Base-by-base conservation (phyloP, 2,113 vertebrate genomes). In the Hyla sarda region DNA sequence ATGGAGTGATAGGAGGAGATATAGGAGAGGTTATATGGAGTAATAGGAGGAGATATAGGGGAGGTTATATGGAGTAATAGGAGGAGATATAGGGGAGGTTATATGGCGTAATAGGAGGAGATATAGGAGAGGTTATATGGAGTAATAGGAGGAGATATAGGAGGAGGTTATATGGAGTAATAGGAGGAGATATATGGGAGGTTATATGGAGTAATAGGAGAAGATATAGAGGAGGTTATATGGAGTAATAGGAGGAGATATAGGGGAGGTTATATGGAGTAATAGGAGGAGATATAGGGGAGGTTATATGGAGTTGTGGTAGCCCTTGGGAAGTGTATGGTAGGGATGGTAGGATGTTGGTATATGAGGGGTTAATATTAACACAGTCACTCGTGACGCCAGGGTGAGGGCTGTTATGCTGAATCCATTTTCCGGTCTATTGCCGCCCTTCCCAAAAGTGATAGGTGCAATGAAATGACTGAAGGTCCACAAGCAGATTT, bases 41-140 rank as follows among this genome's bases (percentile, higher is more conserved):
- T 34, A 71, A 71, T 41, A 71, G 67, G 67, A 71, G 67, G 32
- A 71, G 34, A 37, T 71, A 71, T 67, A 67, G 62, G n/a, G 50
- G 54, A 58, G 54, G 54, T 58, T 58, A 58, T 58, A 58, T 58
- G 54, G 41, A 41, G 4, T 58, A 58, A 12, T 3, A 58, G 54
- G 54, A 58, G 41, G 54, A 58, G 10, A 58, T 58, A 58, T 12
- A 12, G 21, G 21, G 7, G 21, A 12, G 54, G 10, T 5, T 58
- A 58, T 58, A 58, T 58, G 54, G 54, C 1, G 54, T 23, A 58
- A 58, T 58, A 58, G 54, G 54, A 8, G 23, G 52, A 58, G 54
- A 58, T 58, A 58, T 58, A 58, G 54, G 54, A 17, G 54, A 58
- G 54, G 54, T 23, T 58, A 58, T 58, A 58, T 58, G 54, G 54